Base-by-base conservation (phyloP, 2,797 vertebrate genomes). In the Crocodylus rhombifer region DNA sequence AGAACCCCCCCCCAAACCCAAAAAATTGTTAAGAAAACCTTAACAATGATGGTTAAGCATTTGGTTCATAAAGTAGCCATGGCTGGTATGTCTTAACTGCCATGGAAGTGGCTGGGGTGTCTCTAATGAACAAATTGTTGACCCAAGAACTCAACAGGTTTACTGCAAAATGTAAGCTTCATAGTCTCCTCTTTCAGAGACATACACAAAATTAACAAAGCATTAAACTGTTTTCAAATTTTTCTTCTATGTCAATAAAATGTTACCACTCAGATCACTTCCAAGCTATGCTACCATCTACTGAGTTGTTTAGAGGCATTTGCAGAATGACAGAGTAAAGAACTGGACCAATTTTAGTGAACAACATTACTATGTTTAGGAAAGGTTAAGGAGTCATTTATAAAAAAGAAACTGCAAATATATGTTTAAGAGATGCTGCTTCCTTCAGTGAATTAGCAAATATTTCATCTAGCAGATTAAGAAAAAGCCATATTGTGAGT, bases 381-480 rank as follows among this genome's bases (percentile, higher is more conserved):
- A 78, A 69, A 90, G 89, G 77, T 78, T 90, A 76, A 76, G 23
- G n/a, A 89, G 28, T 57, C 57, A 57, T 74, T 84, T 57, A 89
- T 79, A 80, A 92, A 84, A 73, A 84, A 92, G 84, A 87, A 74
- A 69, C 25, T 71, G 79, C 18, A 87, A 91, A 90, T 25, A 83
- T 14, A 65, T 55, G 58, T 73, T 36, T 92, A 33, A 26, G 74
- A 86, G 91, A 92, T 51, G 87, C 8, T 8, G 10, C 26, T 95
- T 89, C 77, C 69, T 74, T 77, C 58, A 87, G 57, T 93, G 42
- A 51, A 61, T 58, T 26, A 92, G 73, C 86, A 92, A 80, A 13
- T 4, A 5, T 28, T 84, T 94, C 88, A 92, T 23, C 67, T 87
- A 51, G 61, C 74, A 23, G 58, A 84, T 5, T 64, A 87, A 13